Evolutionary conservation across 1,140 invertebrate species (phyloP), one percentile per base, ranked within the genome.

Genomic region (Meteorus sp.): DNA sequence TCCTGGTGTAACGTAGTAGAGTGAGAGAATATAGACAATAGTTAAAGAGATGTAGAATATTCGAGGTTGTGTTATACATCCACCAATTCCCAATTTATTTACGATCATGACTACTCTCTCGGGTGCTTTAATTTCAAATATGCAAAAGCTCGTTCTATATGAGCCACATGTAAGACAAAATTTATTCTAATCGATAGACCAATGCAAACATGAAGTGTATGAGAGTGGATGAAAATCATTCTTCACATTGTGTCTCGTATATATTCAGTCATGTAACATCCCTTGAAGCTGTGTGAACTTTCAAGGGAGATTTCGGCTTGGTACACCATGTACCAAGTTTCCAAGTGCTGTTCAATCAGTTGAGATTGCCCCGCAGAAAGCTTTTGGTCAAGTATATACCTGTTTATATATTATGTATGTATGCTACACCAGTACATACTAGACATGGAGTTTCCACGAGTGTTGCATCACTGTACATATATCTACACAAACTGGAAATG

Each of bases 401-500:
- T 44, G 22, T 41, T 13, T 48, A 2, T 22, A 39, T n/a, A 23
- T n/a, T n/a, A n/a, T n/a, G n/a, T n/a, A n/a, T n/a, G n/a, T n/a
- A n/a, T n/a, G n/a, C n/a, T n/a, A n/a, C n/a, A n/a, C n/a, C n/a
- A n/a, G n/a, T n/a, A n/a, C n/a, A n/a, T n/a, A n/a, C n/a, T n/a
- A n/a, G n/a, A n/a, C n/a, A n/a, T n/a, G n/a, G n/a, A n/a, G n/a
- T n/a, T n/a, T n/a, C n/a, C n/a, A n/a, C n/a, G n/a, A n/a, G n/a
- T n/a, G n/a, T n/a, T n/a, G n/a, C n/a, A n/a, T n/a, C n/a, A n/a
- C n/a, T n/a, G n/a, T n/a, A n/a, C n/a, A n/a, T n/a, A n/a, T n/a
- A n/a, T n/a, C n/a, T n/a, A n/a, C n/a, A n/a, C n/a, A n/a, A 25
- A 60, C 44, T 60, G 56, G 7, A 62, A 70, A 71, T 71, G 64